These are phyloP conservation scores for Megaustenia siamemsis DNA, from an alignment of 2,888 invertebrate species.

Conservation along the genomic window DNA sequence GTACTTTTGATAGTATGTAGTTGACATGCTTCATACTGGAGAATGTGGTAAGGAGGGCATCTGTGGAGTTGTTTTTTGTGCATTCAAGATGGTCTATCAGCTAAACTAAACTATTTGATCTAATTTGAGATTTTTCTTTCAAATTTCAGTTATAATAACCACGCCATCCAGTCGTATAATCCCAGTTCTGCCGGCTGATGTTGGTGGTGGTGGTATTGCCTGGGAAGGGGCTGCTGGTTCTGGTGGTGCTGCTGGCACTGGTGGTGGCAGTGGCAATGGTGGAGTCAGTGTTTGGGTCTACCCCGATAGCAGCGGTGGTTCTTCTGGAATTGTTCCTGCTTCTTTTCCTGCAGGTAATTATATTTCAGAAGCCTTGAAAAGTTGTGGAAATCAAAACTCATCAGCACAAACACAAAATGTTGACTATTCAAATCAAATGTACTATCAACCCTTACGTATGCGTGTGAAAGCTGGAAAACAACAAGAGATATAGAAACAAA, in stretches of 20 bases:
- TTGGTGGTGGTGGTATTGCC: constrained; percentile 60
- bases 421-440: no score
- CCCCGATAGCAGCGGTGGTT: constrained; percentile 58
- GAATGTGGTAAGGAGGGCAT: no score
- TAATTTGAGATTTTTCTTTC: not conserved
- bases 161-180: not conserved
- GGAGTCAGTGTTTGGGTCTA: constrained; percentile 58
- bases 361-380: no score
- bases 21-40: no score
- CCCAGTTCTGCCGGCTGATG: constrained; percentile 61
- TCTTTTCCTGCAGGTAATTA: not conserved
- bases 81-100: no score
- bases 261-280: constrained; percentile 40
- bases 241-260: constrained; percentile 10
- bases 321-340: constrained; percentile 46
- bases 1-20: no score
- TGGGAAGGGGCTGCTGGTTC: constrained; percentile 48
- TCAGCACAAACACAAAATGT: no score
- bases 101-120: not conserved
- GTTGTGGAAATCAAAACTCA: no score
- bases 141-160: constrained; percentile 1
- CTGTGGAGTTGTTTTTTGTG: no score
- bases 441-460: no score
- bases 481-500: no score
- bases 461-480: no score